Evolutionary conservation across 2,888 invertebrate species (phyloP), one percentile per base, ranked within the genome.

Genomic region (Adineta ricciae): DNA sequence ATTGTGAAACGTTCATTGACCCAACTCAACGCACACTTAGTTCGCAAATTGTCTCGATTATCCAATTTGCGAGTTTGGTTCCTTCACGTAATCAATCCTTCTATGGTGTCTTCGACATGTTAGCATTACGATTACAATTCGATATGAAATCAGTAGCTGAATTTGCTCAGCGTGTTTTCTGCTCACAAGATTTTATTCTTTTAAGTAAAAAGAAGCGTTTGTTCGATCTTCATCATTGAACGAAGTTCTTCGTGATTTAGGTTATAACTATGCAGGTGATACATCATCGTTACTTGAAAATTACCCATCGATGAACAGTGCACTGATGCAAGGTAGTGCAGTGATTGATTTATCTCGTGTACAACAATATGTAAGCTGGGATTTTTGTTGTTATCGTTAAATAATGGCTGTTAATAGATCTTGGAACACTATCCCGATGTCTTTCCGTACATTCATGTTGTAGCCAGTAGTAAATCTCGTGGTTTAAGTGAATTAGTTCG

Each of bases 401-500:
- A 16, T 9, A 50, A 19, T 73, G 19, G 9, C n/a, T 41, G 2
- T n/a, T 24, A 19, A 19, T 78, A 78, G 78, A 78, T 78, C n/a
- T 19, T 24, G 24, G 78, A 78, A 78, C 14, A 78, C 24, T 78
- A n/a, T 38, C 78, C 78, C n/a, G 41, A 78, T 21, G 4, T 78
- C 38, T 78, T 78, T 78, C 38, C 78, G 24, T 78, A 41, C n/a
- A 16, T 24, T n/a, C 14, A 64, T 64, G 19, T 5, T 32, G 21
- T 21, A 78, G 0, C 41, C 2, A 78, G 41, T 41, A 9, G 3
- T 11, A 41, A 41, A 78, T 78, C 78, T 41, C 78, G 78, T 41
- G 85, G 85, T 32, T 56, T 85, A 83, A 85, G 85, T 56, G 85
- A 85, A 84, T 54, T 85, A 21, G 85, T 85, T 3, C 83, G 78